phyloP scores from a whole-genome alignment of 2,797 vertebrate species.

The Gambelia wislizenii region DNA sequence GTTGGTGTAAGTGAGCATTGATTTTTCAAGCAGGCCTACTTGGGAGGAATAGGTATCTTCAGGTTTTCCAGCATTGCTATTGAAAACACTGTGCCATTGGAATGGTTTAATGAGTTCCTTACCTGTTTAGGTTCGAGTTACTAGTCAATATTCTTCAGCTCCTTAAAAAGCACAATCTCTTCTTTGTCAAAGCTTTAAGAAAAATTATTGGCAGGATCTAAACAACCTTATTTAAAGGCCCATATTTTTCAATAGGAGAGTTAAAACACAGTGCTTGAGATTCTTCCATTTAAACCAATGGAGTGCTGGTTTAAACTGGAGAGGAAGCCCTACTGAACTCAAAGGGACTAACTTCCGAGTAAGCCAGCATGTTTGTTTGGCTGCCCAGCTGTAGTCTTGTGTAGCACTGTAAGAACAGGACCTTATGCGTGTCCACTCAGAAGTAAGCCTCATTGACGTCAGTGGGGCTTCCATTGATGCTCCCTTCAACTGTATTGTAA shows the following conservation, averaged over 20 bases:
- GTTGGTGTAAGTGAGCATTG: neutral
- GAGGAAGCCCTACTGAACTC: neutral
- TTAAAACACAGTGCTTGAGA: neutral
- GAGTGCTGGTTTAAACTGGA: neutral
- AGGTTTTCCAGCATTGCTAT: neutral
- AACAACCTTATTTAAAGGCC: neutral
- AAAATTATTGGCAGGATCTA: neutral
- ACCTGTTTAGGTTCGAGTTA: neutral
- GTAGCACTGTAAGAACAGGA: neutral
- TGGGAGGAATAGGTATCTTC: neutral
- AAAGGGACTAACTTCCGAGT: neutral
- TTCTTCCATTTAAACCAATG: neutral
- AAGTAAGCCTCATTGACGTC: neutral
- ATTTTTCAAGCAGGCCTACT: neutral
- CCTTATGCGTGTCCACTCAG: too few species aligned
- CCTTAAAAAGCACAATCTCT: neutral
- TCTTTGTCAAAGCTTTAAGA: neutral
- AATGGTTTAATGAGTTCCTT: neutral
- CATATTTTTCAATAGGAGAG: neutral
- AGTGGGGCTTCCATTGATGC: neutral
- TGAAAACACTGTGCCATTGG: neutral
- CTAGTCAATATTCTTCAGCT: neutral
- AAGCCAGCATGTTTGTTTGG: neutral
- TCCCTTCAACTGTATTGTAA: neutral
- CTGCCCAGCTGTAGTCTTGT: too few species aligned